Evolutionary conservation across 2,797 vertebrate genomes (phyloP), one percentile per base, ranked within the genome.

Genomic region (Pitangus sulphuratus): DNA sequence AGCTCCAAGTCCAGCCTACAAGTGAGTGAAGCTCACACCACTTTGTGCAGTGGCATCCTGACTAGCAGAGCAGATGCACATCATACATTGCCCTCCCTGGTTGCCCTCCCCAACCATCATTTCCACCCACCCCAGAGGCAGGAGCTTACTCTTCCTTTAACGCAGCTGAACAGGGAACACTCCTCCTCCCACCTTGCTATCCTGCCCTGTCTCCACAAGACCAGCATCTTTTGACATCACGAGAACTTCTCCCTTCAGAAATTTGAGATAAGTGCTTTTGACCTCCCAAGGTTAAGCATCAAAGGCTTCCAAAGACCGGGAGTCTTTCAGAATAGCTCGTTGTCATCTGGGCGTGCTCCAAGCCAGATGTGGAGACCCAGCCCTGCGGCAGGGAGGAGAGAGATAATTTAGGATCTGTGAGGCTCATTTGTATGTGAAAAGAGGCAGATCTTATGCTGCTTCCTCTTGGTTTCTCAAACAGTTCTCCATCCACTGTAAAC

Each of bases 341-440:
- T 91, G 72, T 93, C 57, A 83, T 84, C 60, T 5, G 7, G 84
- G 65, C 5, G 2, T 87, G 88, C 95, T 90, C 61, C 75, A 85
- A 94, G 82, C 78, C 90, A 92, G 89, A 94, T 92, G 91, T 95
- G 91, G 75, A 87, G 70, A 89, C 84, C 89, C 93, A 95, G 83
- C 94, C 93, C 80, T 87, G 85, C 56, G 3, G 87, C 91, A 95
- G 66, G 56, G 65, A 94, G 71, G 82, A 94, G 86, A 89, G 91
- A 84, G 91, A 88, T 76, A 94, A 95, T 96, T 96, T 82, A 66
- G 74, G 56, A 69, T 94, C 82, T 92, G 42, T 53, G 58, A 92
- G 47, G 61, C 93, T 96, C 87, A 93, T 95, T 94, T 95, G 90
- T 95, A 88, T 91, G 84, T 93, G 89, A 95, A 96, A 94, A 93